phyloP scores from a whole-genome alignment of 2,888 invertebrate genomes.

The Hirudinaria manillensis region DNA sequence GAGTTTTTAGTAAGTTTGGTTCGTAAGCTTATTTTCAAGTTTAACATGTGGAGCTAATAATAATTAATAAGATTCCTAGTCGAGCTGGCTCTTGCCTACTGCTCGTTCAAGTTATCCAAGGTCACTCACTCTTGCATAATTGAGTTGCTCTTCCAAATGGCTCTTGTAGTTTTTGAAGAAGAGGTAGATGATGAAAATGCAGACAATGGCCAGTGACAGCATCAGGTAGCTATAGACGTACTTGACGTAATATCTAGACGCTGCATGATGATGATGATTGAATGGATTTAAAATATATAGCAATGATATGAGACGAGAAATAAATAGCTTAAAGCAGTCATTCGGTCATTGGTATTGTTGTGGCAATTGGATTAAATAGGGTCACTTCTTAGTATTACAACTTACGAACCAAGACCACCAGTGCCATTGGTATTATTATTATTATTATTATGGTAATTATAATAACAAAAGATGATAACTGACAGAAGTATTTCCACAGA shows the following conservation, averaged over 20 bases:
- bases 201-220: neutral
- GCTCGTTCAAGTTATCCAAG: no score
- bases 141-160: slow-evolving; percentile 16
- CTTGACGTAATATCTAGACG: neutral
- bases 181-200: slow-evolving; percentile 19
- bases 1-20: no score
- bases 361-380: neutral
- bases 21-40: no score
- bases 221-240: slow-evolving; percentile 9
- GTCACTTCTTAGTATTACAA: neutral
- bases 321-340: neutral
- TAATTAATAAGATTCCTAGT: neutral
- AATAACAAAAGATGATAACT: neutral
- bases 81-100: no score
- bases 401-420: no score
- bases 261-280: neutral
- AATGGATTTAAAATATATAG: neutral
- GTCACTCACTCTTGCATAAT: slow-evolving; percentile 9
- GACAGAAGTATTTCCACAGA: neutral
- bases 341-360: neutral
- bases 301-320: neutral
- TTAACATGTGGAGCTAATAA: no score
- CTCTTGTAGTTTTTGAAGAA: slow-evolving; percentile 24
- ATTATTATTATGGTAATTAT: no score
- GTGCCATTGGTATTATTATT: no score